phyloP scores from a whole-genome alignment of 2,113 vertebrate species.

The Tringa solitaria region DNA sequence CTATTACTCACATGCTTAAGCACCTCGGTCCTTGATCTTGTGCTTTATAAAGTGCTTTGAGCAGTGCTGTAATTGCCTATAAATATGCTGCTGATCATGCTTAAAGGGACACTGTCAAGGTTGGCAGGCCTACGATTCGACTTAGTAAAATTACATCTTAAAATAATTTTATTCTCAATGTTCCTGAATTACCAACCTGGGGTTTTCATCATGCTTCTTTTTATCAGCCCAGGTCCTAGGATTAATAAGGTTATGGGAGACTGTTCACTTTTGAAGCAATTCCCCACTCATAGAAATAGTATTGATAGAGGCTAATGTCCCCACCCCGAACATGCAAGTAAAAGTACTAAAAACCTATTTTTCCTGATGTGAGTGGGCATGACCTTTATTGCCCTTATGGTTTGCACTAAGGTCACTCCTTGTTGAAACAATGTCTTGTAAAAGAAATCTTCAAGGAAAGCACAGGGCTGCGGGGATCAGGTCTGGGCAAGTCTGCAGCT shows the following conservation, averaged over 20 bases:
- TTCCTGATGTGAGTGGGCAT: neutral
- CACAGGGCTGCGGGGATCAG: neutral
- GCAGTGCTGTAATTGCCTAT: neutral
- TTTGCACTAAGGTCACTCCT: neutral
- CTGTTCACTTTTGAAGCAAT: neutral
- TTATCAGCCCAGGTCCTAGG: neutral
- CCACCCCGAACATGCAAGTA: neutral
- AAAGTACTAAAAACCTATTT: neutral
- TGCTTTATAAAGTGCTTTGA: conserved; percentile 19
- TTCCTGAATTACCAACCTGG: neutral
- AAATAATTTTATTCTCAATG: neutral
- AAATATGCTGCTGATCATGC: conserved; percentile 13
- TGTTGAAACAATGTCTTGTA: neutral
- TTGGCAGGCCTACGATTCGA: neutral
- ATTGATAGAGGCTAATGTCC: neutral
- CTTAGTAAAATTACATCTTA: neutral
- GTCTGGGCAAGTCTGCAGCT: neutral
- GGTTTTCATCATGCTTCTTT: neutral
- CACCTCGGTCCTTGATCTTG: conserved; percentile 21
- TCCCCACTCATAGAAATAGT: neutral
- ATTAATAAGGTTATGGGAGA: neutral
- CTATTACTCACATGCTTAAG: neutral
- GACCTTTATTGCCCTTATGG: neutral
- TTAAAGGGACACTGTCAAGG: neutral
- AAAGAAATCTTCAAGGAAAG: neutral